Conservation (phyloP, 2,888 invertebrate genomes). For the Creontiades dilutus region DNA sequence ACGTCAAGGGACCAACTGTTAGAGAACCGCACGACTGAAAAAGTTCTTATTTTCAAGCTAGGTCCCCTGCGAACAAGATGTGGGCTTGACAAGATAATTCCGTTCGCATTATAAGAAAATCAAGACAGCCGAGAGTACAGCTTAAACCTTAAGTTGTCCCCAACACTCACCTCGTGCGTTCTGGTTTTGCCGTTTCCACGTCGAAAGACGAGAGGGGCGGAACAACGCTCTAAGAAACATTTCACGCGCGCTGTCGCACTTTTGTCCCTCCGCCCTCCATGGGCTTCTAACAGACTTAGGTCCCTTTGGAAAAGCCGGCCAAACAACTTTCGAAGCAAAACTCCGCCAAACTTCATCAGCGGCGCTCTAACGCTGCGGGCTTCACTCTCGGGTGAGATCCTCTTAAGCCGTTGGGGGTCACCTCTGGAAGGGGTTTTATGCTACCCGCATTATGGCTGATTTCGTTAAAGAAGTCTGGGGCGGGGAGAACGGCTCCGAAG, state of each 20-base stretch:
- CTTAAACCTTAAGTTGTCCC: not conserved
- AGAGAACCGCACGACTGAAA: not conserved
- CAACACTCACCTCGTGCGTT: not conserved
- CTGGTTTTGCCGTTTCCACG: not conserved
- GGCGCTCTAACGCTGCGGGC: not conserved
- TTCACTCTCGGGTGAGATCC: not conserved
- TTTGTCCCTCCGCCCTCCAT: not conserved
- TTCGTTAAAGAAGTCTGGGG: not conserved
- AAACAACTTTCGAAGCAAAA: constrained; percentile 8
- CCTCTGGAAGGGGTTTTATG: not conserved
- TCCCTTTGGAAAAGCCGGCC: constrained; percentile 11
- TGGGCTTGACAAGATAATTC: constrained; percentile 3
- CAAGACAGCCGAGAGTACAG: not conserved
- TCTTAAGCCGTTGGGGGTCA: not conserved
- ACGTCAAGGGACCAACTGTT: not conserved
- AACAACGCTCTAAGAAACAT: constrained; percentile 18
- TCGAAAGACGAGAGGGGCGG: not conserved
- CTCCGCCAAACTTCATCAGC: constrained; percentile 5
- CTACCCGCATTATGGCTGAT: constrained; percentile 31
- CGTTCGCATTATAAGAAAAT: not conserved
- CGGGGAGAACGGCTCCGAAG: not conserved
- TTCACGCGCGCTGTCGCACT: constrained; percentile 19
- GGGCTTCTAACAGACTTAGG: not conserved
- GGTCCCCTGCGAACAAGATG: not conserved
- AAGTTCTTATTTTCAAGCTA: not conserved